Percentiles rank a stretch among this genome's conserved stretches.
Evolutionary conservation across 2,888 invertebrate species (phyloP).

Genomic region (Cremastinae sp.): DNA sequence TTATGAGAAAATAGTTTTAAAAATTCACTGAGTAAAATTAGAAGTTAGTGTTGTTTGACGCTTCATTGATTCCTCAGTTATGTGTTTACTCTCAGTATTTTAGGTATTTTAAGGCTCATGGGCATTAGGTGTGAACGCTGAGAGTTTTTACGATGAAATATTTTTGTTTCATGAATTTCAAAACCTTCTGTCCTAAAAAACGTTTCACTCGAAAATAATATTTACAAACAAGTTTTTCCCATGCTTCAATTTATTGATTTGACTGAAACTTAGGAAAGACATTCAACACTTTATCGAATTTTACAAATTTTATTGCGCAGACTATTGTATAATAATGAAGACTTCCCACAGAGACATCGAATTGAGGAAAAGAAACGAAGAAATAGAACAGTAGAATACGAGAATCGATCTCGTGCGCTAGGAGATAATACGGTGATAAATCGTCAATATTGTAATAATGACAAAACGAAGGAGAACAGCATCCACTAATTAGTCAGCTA

Average conservation of each 20-base stretch:
- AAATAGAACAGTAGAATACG: background rate
- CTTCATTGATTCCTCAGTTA: too few species aligned
- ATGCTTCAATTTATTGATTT: background rate
- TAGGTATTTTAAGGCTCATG: too few species aligned
- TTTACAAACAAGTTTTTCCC: too few species aligned
- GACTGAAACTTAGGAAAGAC: background rate
- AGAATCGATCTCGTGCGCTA: constrained; percentile 32
- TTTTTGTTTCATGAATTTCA: too few species aligned
- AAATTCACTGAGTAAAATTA: too few species aligned
- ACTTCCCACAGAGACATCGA: constrained; percentile 26
- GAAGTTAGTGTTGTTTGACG: too few species aligned
- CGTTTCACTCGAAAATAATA: too few species aligned
- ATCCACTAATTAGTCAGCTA: constrained; percentile 71
- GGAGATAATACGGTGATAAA: constrained; percentile 40
- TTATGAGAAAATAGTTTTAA: too few species aligned
- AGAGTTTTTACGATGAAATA: too few species aligned
- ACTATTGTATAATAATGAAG: constrained; percentile 34
- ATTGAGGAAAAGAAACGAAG: constrained; percentile 13
- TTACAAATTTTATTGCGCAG: constrained; percentile 27
- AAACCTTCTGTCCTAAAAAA: too few species aligned
- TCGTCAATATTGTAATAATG: constrained; percentile 37
- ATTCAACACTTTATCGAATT: background rate
- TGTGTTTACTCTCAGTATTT: too few species aligned
- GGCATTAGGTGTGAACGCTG: too few species aligned
- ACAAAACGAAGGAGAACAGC: constrained; percentile 63